Conservation (phyloP, 2,888 invertebrate genomes). For the Hirtodrosophila confusa region DNA sequence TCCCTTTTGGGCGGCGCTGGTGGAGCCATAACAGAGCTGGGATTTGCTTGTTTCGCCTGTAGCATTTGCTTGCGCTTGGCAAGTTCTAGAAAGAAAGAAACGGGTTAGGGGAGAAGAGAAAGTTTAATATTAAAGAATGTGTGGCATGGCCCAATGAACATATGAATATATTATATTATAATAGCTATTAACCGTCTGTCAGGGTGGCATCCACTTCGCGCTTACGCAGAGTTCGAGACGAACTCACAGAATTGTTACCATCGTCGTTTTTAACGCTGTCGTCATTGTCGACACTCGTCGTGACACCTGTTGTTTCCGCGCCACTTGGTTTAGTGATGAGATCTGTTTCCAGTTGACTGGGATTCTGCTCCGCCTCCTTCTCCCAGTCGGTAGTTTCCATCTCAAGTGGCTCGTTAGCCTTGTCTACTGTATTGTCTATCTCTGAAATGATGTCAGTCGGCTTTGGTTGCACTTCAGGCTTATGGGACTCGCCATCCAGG, state of each 20-base stretch:
- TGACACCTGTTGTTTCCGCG: constrained; percentile 68
- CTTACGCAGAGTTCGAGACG: constrained; percentile 27
- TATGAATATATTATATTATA: constrained; percentile 20
- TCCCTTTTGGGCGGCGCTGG: constrained; percentile 32
- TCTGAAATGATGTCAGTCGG: no score
- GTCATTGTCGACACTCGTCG: constrained; percentile 10
- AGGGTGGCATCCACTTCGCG: constrained; percentile 41
- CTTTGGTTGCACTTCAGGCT: no score
- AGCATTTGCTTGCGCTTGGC: constrained; percentile 5
- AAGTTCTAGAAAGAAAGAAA: constrained; percentile 15
- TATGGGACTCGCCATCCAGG: no score
- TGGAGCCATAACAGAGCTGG: constrained; percentile 34
- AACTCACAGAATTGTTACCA: not conserved
- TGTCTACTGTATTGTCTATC: no score
- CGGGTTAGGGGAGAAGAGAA: constrained; percentile 1
- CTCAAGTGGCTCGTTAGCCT: no score
- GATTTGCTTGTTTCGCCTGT: constrained; percentile 8
- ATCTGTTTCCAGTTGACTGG: not conserved
- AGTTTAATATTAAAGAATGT: constrained; percentile 1
- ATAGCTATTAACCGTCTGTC: constrained; percentile 67
- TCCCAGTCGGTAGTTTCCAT: not conserved
- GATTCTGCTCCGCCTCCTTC: not conserved
- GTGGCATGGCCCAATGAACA: not conserved
- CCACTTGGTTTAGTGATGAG: not conserved
- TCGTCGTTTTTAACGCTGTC: constrained; percentile 6